Evolutionary conservation across 2,113 vertebrate genomes (phyloP).

Genomic region (Tympanuchus pallidicinctus): DNA sequence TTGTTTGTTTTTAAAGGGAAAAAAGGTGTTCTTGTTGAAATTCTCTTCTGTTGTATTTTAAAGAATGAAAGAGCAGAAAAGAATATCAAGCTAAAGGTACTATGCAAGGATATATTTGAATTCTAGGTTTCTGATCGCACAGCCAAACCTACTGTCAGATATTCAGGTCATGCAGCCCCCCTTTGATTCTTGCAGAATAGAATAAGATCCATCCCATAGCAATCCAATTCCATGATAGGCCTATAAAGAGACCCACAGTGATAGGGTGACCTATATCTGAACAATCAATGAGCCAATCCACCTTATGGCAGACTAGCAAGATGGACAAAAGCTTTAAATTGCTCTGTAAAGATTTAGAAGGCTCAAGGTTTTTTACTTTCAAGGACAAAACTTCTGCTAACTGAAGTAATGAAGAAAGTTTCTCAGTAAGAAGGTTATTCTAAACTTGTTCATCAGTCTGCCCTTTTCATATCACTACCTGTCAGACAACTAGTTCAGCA

Average conservation of each 20-base stretch:
- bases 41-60: not conserved
- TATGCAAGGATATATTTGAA: not conserved
- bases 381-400: not conserved
- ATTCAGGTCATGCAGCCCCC: not conserved
- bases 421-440: not conserved
- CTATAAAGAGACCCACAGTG: not conserved
- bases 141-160: not conserved
- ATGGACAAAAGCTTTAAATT: conserved; percentile 23
- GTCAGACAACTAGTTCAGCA: not conserved
- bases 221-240: not conserved
- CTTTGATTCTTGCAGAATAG: not conserved
- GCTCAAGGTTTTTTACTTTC: not conserved
- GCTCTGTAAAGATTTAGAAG: not conserved
- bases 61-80: not conserved
- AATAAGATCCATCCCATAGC: not conserved
- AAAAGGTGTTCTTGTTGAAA: not conserved
- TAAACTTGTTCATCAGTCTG: not conserved
- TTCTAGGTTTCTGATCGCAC: not conserved
- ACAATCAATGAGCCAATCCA: not conserved
- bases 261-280: conserved; percentile 5
- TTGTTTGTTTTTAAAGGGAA: not conserved
- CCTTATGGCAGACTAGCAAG: not conserved
- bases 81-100: not conserved
- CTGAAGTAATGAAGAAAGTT: not conserved
- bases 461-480: not conserved